A percentile compares a stretch with the other conserved stretches of the same genome.
These are phyloP conservation scores for Caenorhabditis virilis DNA, from an alignment of 2,888 invertebrate genomes.

Conservation along the genomic window DNA sequence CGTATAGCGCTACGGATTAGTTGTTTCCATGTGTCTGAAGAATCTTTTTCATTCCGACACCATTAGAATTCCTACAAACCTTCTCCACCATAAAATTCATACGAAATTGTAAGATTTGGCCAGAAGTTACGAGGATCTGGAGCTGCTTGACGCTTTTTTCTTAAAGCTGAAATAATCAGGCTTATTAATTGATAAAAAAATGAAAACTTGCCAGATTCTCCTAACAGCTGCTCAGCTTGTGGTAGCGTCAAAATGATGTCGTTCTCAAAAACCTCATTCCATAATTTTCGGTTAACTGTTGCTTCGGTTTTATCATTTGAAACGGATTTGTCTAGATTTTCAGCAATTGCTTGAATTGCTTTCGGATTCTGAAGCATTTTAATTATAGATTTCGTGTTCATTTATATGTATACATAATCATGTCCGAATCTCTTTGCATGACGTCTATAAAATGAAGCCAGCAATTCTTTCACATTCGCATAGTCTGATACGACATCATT, in stretches of 20 bases:
- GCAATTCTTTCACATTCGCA: constrained; percentile 52
- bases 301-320: constrained; percentile 64
- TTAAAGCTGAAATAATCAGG: neutral
- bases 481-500: constrained; percentile 55
- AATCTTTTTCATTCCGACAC: neutral
- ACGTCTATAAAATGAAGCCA: constrained; percentile 49
- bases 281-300: constrained; percentile 52
- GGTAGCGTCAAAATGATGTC: constrained; percentile 63
- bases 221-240: constrained; percentile 58
- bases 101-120: constrained; percentile 55
- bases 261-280: constrained; percentile 63
- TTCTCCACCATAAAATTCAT: constrained; percentile 48
- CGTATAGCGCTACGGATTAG: constrained; percentile 53
- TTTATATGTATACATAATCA: constrained; percentile 49
- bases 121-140: constrained; percentile 54
- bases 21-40: constrained; percentile 54
- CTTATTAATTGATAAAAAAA: neutral
- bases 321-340: constrained; percentile 27
- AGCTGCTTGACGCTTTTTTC: constrained; percentile 57
- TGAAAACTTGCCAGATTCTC: constrained; percentile 50
- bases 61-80: constrained; percentile 1
- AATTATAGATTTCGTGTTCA: neutral
- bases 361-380: constrained; percentile 32
- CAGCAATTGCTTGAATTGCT: constrained; percentile 28
- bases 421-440: constrained; percentile 54